Base-by-base conservation (phyloP, 1,140 invertebrate genomes). In the Latrodectus geometricus region DNA sequence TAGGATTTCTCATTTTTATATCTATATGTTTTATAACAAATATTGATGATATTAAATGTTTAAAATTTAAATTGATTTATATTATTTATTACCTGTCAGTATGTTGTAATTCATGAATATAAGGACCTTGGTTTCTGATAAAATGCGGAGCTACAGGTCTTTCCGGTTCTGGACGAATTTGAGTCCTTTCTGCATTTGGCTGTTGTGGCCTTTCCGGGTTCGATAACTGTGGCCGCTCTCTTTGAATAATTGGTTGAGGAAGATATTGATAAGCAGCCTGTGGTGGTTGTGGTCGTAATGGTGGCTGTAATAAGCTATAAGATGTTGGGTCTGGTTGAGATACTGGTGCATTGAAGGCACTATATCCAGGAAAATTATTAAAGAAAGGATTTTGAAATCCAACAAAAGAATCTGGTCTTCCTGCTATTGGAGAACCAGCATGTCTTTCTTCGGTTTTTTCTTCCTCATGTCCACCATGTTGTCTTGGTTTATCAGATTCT, bases 321-420 rank as follows among this genome's bases (percentile, higher is more conserved):
- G 21, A 8, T 50, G 48, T 15, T 2, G 66, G 65, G 56, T 76
- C 56, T 4, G n/a, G 17, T 48, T 69, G 83, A 49, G 75, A 4
- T 9, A 56, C 77, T 8, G 75, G 75, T 17, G 15, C 52, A 35
- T 17, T 76, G 20, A 78, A 86, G 3, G 61, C 20, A 48, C 66
- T 75, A 72, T 77, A 86, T 9, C 69, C 75, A 56, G 84, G 70
- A 66, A 87, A 87, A 23, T 52, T 61, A 8, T 65, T 14, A n/a
- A 87, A 87, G 23, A 80, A 87, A 9, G 77, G 23, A 74, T 75
- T 78, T 50, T 78, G 65, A 49, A 86, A 87, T 35, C 75, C 75
- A 35, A 21, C 49, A 23, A 50, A 83, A 15, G 50, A 23, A 54
- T 61, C 66, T 9, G 48, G 20, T 35, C 20, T 48, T 9, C 17